Evolutionary conservation across 2,888 invertebrate species (phyloP).

Genomic region (Platycheirus albimanus): DNA sequence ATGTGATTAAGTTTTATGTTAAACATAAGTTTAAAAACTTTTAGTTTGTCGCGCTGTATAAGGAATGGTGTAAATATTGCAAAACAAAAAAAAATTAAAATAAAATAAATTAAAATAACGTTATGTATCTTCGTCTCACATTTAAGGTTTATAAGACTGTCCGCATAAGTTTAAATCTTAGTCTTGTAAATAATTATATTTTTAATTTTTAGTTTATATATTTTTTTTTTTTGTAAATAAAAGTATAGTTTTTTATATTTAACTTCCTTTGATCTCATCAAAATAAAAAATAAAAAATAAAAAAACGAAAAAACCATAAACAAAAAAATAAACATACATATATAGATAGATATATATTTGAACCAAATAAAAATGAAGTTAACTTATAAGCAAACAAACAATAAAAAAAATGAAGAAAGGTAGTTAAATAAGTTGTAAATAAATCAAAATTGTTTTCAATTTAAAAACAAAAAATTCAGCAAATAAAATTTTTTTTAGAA

Average conservation of each 20-base stretch:
- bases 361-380: conserved; percentile 59
- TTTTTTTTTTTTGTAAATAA: conserved; percentile 42
- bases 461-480: conserved; percentile 16
- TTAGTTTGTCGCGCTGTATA: conserved; percentile 61
- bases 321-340: no score
- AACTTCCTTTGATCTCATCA: conserved; percentile 74
- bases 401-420: conserved; percentile 17
- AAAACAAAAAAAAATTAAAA: conserved; percentile 34
- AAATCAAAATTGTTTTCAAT: conserved; percentile 25
- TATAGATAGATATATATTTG: conserved; percentile 56
- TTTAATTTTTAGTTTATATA: conserved; percentile 18
- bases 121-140: conserved; percentile 67
- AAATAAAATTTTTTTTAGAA: no score
- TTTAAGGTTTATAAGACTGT: conserved; percentile 74
- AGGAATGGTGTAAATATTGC: conserved; percentile 55
- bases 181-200: conserved; percentile 65
- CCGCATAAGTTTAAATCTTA: conserved; percentile 72
- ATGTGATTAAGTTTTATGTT: conserved; percentile 74
- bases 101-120: no score
- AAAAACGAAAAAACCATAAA: no score
- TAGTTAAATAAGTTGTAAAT: conserved; percentile 56
- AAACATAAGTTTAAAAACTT: conserved; percentile 66
- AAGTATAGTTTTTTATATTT: conserved; percentile 24
- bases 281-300: conserved; percentile 35
- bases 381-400: conserved; percentile 30